phyloP scores from a whole-genome alignment of 2,888 invertebrate species.

The Theristus sp. region DNA sequence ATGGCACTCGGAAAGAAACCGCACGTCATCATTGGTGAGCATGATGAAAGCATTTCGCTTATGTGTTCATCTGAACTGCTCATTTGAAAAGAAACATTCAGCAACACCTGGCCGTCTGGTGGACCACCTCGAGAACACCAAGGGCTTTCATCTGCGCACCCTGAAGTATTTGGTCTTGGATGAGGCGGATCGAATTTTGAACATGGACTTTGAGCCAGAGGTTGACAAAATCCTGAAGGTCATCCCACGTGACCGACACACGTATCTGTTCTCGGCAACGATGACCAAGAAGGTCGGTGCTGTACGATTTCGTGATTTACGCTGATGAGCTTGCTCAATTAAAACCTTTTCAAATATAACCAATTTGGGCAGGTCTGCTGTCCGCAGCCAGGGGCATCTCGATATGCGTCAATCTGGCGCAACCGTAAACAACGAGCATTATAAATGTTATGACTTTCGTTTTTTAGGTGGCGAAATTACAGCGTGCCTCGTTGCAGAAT shows the following conservation, averaged over 20 bases:
- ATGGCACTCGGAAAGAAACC: conserved; percentile 80
- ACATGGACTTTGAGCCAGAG: conserved; percentile 97
- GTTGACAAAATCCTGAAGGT: conserved; percentile 73
- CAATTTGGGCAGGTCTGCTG: not conserved
- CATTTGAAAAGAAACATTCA: too few relatives aligned
- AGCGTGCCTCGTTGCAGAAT: conserved; percentile 76
- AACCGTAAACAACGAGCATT: too few relatives aligned
- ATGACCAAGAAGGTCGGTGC: conserved; percentile 61
- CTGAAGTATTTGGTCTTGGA: conserved; percentile 76
- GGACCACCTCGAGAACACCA: conserved; percentile 91
- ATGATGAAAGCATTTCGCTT: too few relatives aligned
- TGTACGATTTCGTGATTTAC: not conserved
- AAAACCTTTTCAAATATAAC: not conserved
- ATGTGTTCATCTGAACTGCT: too few relatives aligned
- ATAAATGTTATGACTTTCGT: too few relatives aligned
- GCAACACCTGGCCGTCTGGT: conserved; percentile 49
- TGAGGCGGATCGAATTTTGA: conserved; percentile 92
- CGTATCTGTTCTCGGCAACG: conserved; percentile 89
- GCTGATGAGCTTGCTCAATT: not conserved
- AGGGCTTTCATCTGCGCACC: conserved; percentile 76
- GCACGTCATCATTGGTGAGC: conserved; percentile 68
- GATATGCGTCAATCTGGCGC: not conserved
- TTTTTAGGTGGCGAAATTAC: conserved; percentile 60
- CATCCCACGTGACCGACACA: conserved; percentile 71
- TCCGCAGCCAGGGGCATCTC: not conserved